phyloP scores from a whole-genome alignment of 2,797 vertebrate species.

The Halcyon badia region DNA sequence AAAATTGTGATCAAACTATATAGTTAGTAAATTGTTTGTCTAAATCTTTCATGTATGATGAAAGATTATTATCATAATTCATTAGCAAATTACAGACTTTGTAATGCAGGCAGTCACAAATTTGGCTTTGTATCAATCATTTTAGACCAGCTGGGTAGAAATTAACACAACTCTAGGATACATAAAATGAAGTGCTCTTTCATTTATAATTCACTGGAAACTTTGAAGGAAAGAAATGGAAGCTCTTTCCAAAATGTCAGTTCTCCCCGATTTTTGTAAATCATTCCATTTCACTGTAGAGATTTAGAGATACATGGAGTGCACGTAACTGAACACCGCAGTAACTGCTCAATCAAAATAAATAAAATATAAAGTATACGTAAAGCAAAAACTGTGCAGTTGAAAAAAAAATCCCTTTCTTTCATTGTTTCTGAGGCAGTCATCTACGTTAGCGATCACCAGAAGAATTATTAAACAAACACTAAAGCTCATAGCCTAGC shows the following conservation, averaged over 20 bases:
- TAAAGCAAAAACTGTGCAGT: neutral
- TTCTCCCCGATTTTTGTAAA: constrained; percentile 66
- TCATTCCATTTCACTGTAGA: constrained; percentile 5
- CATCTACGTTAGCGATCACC: neutral
- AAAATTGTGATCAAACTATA: constrained; percentile 84
- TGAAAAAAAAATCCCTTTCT: neutral
- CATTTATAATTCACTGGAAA: constrained; percentile 81
- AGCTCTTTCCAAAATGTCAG: constrained; percentile 74
- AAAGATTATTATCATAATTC: constrained; percentile 87
- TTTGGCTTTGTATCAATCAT: constrained; percentile 86
- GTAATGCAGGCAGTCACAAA: constrained; percentile 83
- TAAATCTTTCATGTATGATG: constrained; percentile 86
- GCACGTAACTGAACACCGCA: neutral
- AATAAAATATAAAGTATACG: neutral
- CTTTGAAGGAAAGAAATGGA: constrained; percentile 80
- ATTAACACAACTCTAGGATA: constrained; percentile 83
- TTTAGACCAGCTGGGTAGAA: constrained; percentile 84
- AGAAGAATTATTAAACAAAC: constrained; percentile 42
- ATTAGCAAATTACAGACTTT: constrained; percentile 87
- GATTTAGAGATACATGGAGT: neutral
- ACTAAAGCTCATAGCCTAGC: constrained; percentile 56
- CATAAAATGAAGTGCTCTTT: constrained; percentile 81
- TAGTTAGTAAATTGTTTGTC: constrained; percentile 84
- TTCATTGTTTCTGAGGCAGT: neutral
- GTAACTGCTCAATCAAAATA: neutral